Evolutionary conservation across 2,113 vertebrate genomes (phyloP), one percentile per base, ranked within the genome.

Genomic region (Hoplias malabaricus): DNA sequence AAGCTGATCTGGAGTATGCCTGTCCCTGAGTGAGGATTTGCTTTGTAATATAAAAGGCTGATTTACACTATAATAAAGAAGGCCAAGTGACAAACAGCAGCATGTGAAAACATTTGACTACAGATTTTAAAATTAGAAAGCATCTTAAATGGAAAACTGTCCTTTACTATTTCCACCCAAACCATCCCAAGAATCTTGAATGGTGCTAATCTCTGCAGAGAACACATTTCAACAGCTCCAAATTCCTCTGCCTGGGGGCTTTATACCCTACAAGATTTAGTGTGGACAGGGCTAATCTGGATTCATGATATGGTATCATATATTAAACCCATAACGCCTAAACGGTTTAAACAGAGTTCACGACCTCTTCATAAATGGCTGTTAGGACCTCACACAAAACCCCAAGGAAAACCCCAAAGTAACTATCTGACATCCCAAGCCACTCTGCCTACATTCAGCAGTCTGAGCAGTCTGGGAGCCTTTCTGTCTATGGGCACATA

Each of bases 401-500:
- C 33, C 31, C 40, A 42, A 56, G 21, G 3, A 31, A 2, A 46
- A 29, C 31, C 38, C 23, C 50, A 27, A 57, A 59, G 71, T 11
- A 31, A 42, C 27, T 40, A 31, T 34, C 29, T 14, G 12, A 69
- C 46, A 36, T 61, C 76, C 48, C 56, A 57, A 14, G 19, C 33
- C 59, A 46, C 19, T 57, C 21, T 21, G 77, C 31, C 42, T 33
- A 48, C 19, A 53, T 31, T 73, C 25, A 14, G 33, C 73, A 23
- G 69, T 7, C 7, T n/a, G 34, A 14, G 33, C 73, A 23, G 69
- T 7, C 7, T n/a, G 34, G 38, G 59, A 53, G 69, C 40, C 70
- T 40, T 63, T 46, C 12, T 54, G 54, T 25, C 53, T 66, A 43
- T 31, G 42, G 73, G 43, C 67, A 59, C 43, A 57, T 71, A 69